Conservation (phyloP, 23 tunicate species). For the Ciona savignyi region DNA sequence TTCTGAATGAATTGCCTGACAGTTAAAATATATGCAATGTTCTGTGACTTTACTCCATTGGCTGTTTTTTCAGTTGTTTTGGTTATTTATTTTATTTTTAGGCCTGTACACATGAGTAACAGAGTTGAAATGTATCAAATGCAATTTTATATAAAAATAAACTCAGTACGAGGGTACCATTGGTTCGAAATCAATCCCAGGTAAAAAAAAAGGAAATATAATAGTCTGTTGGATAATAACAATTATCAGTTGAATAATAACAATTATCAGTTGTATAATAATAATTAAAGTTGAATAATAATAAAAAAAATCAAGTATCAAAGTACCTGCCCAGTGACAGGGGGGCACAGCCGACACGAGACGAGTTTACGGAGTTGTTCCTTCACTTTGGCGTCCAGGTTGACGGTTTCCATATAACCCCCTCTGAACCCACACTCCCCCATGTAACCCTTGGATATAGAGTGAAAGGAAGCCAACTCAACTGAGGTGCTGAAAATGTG, state of each 20-base stretch:
- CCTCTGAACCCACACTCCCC: slow-evolving; percentile 99
- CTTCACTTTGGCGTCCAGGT: slow-evolving; percentile 78
- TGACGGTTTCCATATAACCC: slow-evolving; percentile 93
- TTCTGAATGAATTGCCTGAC: too few species aligned
- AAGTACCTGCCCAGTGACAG: slow-evolving; percentile 91
- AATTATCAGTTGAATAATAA: too few species aligned
- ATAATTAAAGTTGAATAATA: neutral
- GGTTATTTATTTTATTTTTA: too few species aligned
- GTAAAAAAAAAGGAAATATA: too few species aligned
- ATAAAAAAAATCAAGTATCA: neutral
- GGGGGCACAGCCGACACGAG: slow-evolving; percentile 94
- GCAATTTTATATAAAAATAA: neutral
- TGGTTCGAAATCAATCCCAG: too few species aligned
- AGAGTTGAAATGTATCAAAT: too few species aligned
- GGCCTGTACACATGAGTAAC: too few species aligned
- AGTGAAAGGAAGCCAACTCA: slow-evolving; percentile 94
- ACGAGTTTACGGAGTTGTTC: slow-evolving; percentile 88
- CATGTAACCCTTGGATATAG: slow-evolving; percentile 97
- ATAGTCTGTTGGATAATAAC: too few species aligned
- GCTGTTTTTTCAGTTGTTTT: too few species aligned
- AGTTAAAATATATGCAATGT: too few species aligned
- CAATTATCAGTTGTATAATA: neutral
- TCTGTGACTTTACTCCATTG: too few species aligned
- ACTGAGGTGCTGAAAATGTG: slow-evolving; percentile 26
- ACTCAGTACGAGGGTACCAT: too few species aligned